Evolutionary conservation across 2,113 vertebrate species (phyloP), one percentile per base, ranked within the genome.

Genomic region (Peucedramus taeniatus): DNA sequence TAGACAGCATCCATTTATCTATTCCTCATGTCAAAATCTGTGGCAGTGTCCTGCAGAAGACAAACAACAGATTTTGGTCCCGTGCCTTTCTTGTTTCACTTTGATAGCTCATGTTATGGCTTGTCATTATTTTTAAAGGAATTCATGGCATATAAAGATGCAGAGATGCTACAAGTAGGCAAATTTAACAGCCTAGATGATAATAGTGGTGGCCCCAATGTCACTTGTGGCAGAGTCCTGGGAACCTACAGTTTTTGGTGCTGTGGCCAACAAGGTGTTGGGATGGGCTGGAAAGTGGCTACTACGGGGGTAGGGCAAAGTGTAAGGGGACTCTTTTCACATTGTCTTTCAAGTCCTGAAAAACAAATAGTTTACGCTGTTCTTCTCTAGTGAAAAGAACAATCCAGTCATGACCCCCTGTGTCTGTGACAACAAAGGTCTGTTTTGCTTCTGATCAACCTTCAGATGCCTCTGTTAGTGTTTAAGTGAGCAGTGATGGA

Each of bases 121-220:
- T 69, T 49, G 37, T 33, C 12, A 4, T 69, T 72, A 50, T 49
- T 74, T 92, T 81, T 83, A 50, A 53, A 45, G 63, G 22, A 77
- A 44, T 33, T 11, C 6, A 5, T 27, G 64, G 12, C 18, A 11
- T 66, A 30, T 54, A 53, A 86, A 77, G 37, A 49, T 44, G 10
- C 10, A 21, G 61, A 64, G 68, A 23, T 89, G 28, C 42, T 77
- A 8, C 30, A 50, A 70, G 30, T 49, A 23, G 24, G 6, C 13
- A 44, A 70, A 81, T 27, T 33, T n/a, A 61, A 31, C 17, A 80
- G 30, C 19, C 26, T 51, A 20, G 30, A 64, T 40, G 28, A 30
- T 28, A 76, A 11, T 0, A 2, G 4, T 1, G 1, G 22, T 40
- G 76, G 8, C 11, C 9, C 0, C 0, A 0, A 31, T 56, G 21